These are phyloP conservation scores for Chymomyza procnemis DNA, from an alignment of 2,888 invertebrate genomes.

Conservation along the genomic window DNA sequence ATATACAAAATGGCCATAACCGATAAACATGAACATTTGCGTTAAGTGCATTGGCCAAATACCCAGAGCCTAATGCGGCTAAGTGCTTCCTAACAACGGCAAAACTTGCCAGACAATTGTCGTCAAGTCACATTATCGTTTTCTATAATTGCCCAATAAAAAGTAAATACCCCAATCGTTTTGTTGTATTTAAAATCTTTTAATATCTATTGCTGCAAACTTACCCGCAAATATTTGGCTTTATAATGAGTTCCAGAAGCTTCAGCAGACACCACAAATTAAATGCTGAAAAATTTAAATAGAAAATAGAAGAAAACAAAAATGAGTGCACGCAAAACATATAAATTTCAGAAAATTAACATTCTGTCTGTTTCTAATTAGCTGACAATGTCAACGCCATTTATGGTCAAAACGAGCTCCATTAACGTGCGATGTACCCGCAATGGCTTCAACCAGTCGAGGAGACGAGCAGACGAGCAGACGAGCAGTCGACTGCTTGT, in stretches of 20 bases:
- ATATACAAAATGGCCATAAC: background rate
- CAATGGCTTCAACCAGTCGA: background rate
- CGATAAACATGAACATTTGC: background rate
- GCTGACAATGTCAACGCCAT: background rate
- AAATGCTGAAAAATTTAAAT: background rate
- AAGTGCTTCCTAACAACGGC: background rate
- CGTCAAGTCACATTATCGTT: background rate
- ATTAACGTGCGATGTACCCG: background rate
- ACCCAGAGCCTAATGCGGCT: background rate
- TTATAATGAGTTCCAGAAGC: background rate
- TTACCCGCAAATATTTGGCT: background rate
- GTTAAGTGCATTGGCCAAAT: background rate
- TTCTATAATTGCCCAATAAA: background rate
- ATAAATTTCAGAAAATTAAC: background rate
- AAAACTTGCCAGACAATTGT: background rate
- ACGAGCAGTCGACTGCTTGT: too few species aligned
- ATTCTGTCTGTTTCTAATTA: background rate
- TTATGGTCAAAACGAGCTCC: background rate
- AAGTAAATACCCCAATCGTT: background rate
- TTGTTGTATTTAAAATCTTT: background rate
- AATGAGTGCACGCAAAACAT: background rate
- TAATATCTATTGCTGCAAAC: background rate
- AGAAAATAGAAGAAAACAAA: background rate
- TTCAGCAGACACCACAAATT: background rate
- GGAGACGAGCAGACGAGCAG: too few species aligned